Percentiles rank a stretch among this genome's conserved stretches.
phyloP scores from a whole-genome alignment of 2,888 invertebrate genomes.

The Conops quadrifasciatus region DNA sequence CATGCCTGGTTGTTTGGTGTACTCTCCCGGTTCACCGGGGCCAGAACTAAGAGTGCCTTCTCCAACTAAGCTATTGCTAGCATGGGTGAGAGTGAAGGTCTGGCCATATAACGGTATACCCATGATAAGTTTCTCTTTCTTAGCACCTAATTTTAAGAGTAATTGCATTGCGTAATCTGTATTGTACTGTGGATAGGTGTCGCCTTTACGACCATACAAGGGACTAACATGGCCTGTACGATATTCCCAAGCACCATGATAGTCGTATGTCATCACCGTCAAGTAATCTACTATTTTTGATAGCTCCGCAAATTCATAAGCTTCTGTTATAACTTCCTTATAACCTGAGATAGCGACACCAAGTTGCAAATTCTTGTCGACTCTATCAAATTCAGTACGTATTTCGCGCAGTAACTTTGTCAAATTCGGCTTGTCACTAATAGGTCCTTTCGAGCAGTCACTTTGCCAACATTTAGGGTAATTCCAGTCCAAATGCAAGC shows the following conservation, averaged over 20 bases:
- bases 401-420: conserved; percentile 77
- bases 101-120: conserved; percentile 91
- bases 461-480: conserved; percentile 95
- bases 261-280: conserved; percentile 88
- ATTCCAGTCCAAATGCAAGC: conserved; percentile 93
- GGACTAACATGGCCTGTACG: conserved; percentile 85
- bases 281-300: conserved; percentile 79
- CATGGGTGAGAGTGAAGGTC: conserved; percentile 73
- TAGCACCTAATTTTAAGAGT: conserved; percentile 77
- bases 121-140: conserved; percentile 78
- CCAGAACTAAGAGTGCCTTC: conserved; percentile 75
- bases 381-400: conserved; percentile 55
- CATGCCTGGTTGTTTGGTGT: conserved; percentile 87
- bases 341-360: conserved; percentile 89
- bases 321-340: conserved; percentile 86
- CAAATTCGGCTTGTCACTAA: conserved; percentile 80
- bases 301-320: conserved; percentile 80
- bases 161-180: conserved; percentile 84
- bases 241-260: conserved; percentile 89
- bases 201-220: conserved; percentile 72
- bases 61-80: conserved; percentile 59
- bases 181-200: conserved; percentile 79
- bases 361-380: conserved; percentile 71
- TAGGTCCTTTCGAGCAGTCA: conserved; percentile 83
- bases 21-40: conserved; percentile 82